These are phyloP conservation scores for Brachyhypopomus gauderio DNA, from an alignment of 2,113 vertebrate genomes.

Conservation along the genomic window DNA sequence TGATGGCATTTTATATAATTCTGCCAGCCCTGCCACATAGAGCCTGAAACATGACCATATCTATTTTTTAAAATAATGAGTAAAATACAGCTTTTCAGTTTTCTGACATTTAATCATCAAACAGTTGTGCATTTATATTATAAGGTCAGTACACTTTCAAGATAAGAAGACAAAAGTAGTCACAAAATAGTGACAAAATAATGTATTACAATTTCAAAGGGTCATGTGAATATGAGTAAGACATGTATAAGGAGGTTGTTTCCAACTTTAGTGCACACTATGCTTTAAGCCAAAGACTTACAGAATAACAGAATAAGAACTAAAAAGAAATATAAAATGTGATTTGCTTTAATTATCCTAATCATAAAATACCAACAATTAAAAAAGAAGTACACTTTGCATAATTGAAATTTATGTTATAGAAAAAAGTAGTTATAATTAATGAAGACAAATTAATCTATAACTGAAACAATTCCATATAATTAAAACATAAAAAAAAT, in stretches of 20 bases:
- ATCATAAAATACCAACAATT: constrained; percentile 18
- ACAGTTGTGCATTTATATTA: constrained; percentile 66
- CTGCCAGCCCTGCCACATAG: too few species aligned
- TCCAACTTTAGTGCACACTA: constrained; percentile 43
- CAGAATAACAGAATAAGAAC: not conserved
- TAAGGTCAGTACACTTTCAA: constrained; percentile 60
- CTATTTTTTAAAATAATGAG: too few species aligned
- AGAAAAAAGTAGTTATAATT: constrained; percentile 20
- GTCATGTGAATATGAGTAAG: constrained; percentile 17
- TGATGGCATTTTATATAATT: too few species aligned
- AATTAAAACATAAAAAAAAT: constrained; percentile 28
- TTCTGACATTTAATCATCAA: constrained; percentile 66
- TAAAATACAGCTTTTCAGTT: constrained; percentile 42
- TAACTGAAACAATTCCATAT: constrained; percentile 20
- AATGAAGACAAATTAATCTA: constrained; percentile 4
- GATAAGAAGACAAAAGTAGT: constrained; percentile 46
- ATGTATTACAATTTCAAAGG: constrained; percentile 30
- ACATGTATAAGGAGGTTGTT: constrained; percentile 21
- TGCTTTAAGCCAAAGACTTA: constrained; percentile 40
- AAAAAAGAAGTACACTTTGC: constrained; percentile 7
- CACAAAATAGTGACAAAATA: constrained; percentile 53
- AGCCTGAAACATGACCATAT: too few species aligned
- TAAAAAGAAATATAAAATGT: not conserved
- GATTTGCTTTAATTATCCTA: not conserved
- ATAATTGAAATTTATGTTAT: constrained; percentile 34